These are phyloP conservation scores for Teleogryllus oceanicus DNA, from an alignment of 2,888 invertebrate genomes.

Conservation along the genomic window DNA sequence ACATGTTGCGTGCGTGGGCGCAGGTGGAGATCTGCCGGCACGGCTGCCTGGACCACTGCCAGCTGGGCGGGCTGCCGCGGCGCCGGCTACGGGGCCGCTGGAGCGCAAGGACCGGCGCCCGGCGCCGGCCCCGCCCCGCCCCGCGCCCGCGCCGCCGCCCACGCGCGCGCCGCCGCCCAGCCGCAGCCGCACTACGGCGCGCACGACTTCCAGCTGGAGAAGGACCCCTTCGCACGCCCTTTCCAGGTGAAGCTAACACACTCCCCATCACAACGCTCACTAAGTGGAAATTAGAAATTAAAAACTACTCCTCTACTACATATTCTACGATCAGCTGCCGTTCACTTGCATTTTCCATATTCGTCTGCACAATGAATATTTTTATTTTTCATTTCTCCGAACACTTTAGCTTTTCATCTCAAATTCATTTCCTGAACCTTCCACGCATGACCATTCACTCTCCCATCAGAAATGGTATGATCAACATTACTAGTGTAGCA, in stretches of 20 bases:
- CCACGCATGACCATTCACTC: too few relatives aligned
- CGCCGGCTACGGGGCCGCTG: conserved; percentile 44
- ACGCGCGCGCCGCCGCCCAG: not conserved
- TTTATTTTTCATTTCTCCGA: too few relatives aligned
- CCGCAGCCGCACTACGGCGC: conserved; percentile 20
- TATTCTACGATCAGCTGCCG: too few relatives aligned
- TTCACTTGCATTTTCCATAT: too few relatives aligned
- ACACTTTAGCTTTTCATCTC: too few relatives aligned
- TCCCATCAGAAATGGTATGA: too few relatives aligned
- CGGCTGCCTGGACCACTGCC: conserved; percentile 88
- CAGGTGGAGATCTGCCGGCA: conserved; percentile 85
- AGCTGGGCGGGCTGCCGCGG: conserved; percentile 56
- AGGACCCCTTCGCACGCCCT: conserved; percentile 35
- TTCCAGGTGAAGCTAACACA: conserved; percentile 38
- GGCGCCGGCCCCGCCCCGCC: conserved; percentile 4
- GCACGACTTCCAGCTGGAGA: conserved; percentile 21
- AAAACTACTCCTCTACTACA: too few relatives aligned
- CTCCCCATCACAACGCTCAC: not conserved
- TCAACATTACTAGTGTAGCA: too few relatives aligned
- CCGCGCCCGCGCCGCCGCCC: not conserved
- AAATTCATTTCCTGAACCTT: too few relatives aligned
- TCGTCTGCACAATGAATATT: too few relatives aligned
- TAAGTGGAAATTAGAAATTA: too few relatives aligned
- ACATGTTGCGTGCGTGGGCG: too few relatives aligned
- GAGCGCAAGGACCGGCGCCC: conserved; percentile 51